Evolutionary conservation across 1,140 invertebrate species (phyloP), one percentile per base, ranked within the genome.

Genomic region (Vollenhovia emeryi): DNA sequence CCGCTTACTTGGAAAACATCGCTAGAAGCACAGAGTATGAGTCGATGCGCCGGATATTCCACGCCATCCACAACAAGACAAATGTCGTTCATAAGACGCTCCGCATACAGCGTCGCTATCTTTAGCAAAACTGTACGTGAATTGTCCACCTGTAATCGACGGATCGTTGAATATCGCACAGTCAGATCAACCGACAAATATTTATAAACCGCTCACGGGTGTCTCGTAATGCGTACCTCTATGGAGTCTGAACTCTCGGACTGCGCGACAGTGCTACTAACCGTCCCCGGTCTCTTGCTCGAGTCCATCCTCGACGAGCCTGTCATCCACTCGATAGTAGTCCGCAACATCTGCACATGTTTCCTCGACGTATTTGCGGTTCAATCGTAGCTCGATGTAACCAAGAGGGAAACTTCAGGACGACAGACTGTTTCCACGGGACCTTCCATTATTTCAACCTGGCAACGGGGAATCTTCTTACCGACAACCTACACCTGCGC

Each of bases 1-100:
- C 30, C 69, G 84, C 84, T 91, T 95, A 98, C 97, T 95, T 98
- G 98, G 94, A 99, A 99, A 24, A 99, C 98, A 96, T 99, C 98
- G 94, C 98, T 99, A 85, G 98, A 98, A 85, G 98, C 98, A 96
- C 98, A 99, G 2, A 99, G 95, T 91, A 99, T 99, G 8, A 99
- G 96, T 74, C 98, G 96, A 95, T 99, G 98, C 30, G 98, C 97
- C 30, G 98, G 97, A 95, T 98, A 99, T 80, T 97, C 96, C 36
- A 97, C 96, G 0, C 97, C 96, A 80, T 97, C 97, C 24, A 99
- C 98, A 68, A 98, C 96, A 18, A 99, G 94, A 50, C 96, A 97
- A 33, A 99, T 96, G 93, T 99, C 98, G 93, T 97, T 98, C 96
- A 99, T 97, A 87, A 98, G 94, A 86, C 97, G 96, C 83, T 98